Base-by-base conservation (phyloP, 2,797 vertebrate genomes). In the Diceros bicornis region DNA sequence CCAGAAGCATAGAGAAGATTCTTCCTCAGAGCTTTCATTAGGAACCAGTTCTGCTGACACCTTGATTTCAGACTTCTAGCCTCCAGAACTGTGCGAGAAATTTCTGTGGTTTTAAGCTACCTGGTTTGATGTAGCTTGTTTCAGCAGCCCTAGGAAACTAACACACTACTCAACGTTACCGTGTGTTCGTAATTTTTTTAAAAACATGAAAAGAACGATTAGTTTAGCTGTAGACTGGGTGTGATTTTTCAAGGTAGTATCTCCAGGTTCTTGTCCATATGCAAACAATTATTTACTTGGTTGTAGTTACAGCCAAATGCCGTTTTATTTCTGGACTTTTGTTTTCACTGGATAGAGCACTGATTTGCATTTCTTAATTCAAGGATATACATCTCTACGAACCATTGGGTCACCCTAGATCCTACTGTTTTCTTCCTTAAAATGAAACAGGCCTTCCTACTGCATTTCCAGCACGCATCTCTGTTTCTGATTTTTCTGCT, bases 401-500 rank as follows among this genome's bases (percentile, higher is more conserved):
- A 55, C 59, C 66, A 41, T 2, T 62, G 62, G 34, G 37, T 91
- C 75, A 69, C 3, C 20, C 41, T 21, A 41, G 27, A 85, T 62
- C 50, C 84, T 52, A 11, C 18, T 29, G 27, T 81, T 68, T 89
- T n/a, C n/a, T 77, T 66, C 59, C 78, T 82, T 17, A 44, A 37
- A 86, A 69, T 16, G 50, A 89, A 75, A 68, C 7, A 20, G 7
- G 44, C 14, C 68, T 32, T n/a, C 62, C 34, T 66, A 55, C 75
- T 90, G 23, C 64, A 68, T n/a, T 52, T 37, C 62, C 66, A 52
- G 10, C 52, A 6, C 21, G 21, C n/a, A 62, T 5, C 55, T 75
- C 77, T 68, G 74, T 59, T 27, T 82, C 57, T 52, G 72, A 89
- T 89, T 92, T 92, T 97, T 86, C 94, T 91, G 81, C 85, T 94